phyloP scores from a whole-genome alignment of 2,113 vertebrate species.

The Myrmophylax atrothorax region DNA sequence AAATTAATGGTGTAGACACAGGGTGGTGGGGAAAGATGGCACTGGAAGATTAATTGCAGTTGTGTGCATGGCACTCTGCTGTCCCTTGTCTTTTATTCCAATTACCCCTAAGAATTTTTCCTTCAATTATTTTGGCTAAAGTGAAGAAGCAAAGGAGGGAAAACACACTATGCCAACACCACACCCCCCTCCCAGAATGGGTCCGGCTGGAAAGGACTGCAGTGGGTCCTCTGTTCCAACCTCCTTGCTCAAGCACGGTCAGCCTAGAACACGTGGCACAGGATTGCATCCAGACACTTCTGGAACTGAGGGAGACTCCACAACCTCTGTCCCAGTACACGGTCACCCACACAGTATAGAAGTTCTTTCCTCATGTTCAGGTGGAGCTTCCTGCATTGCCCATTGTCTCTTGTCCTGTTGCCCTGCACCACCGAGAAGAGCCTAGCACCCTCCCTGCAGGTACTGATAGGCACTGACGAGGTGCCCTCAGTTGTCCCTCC shows the following conservation, averaged over 20 bases:
- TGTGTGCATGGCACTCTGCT: rapidly evolving
- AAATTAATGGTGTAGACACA: rapidly evolving
- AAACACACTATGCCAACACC: rapidly evolving
- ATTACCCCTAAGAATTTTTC: rapidly evolving
- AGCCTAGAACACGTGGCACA: neutral
- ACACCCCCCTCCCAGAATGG: neutral
- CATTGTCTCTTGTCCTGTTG: rapidly evolving
- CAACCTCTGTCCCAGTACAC: neutral
- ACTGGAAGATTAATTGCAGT: rapidly evolving
- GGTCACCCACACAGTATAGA: neutral
- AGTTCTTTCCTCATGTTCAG: neutral
- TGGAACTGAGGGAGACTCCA: neutral
- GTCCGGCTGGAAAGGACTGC: neutral
- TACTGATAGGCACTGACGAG: too few relatives aligned
- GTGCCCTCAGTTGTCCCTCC: neutral
- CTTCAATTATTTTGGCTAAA: neutral
- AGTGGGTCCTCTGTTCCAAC: neutral
- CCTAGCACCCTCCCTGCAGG: neutral
- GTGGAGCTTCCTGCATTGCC: neutral
- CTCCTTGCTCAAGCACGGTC: neutral
- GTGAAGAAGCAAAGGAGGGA: neutral
- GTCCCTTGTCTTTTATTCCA: neutral
- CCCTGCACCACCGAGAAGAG: rapidly evolving
- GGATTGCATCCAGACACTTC: neutral
- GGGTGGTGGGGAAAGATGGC: rapidly evolving